A percentile compares a stretch with the other conserved stretches of the same genome.
phyloP scores from a whole-genome alignment of 2,113 vertebrate genomes.

The Calypte anna region DNA sequence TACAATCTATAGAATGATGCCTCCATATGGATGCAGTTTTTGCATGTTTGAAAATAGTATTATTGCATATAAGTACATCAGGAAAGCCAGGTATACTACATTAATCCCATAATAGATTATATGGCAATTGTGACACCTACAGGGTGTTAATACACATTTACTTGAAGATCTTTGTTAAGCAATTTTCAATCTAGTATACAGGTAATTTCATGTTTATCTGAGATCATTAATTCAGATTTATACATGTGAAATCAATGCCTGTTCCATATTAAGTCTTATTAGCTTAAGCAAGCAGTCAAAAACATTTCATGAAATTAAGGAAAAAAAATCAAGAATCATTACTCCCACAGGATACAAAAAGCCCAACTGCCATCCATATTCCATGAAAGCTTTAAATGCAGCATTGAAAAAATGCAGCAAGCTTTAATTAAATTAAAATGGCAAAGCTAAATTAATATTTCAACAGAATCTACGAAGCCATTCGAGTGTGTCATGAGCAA shows the following conservation, averaged over 20 bases:
- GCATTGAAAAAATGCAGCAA: background rate
- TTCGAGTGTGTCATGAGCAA: conserved; percentile 52
- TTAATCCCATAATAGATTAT: background rate
- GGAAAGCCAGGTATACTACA: background rate
- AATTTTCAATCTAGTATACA: background rate
- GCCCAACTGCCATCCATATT: conserved; percentile 15
- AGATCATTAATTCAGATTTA: conserved; percentile 33
- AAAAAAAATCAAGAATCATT: conserved; percentile 33
- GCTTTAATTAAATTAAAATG: conserved; percentile 68
- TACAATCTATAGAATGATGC: background rate
- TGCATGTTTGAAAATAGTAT: too few relatives aligned
- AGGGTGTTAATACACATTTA: background rate
- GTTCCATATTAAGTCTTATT: conserved; percentile 4
- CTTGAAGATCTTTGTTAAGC: conserved; percentile 16
- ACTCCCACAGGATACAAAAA: conserved; percentile 32
- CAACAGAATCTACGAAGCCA: conserved; percentile 40
- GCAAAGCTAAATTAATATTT: conserved; percentile 68
- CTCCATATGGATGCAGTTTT: too few relatives aligned
- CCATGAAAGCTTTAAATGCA: conserved; percentile 33
- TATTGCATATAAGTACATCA: background rate
- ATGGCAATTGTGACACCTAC: background rate
- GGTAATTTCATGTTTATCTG: conserved; percentile 33
- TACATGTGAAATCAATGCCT: conserved; percentile 47
- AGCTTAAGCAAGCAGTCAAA: conserved; percentile 37
- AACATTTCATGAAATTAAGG: conserved; percentile 38